These are phyloP conservation scores for Pachypanchax playfairii DNA, from an alignment of 2,113 vertebrate species.

Conservation along the genomic window DNA sequence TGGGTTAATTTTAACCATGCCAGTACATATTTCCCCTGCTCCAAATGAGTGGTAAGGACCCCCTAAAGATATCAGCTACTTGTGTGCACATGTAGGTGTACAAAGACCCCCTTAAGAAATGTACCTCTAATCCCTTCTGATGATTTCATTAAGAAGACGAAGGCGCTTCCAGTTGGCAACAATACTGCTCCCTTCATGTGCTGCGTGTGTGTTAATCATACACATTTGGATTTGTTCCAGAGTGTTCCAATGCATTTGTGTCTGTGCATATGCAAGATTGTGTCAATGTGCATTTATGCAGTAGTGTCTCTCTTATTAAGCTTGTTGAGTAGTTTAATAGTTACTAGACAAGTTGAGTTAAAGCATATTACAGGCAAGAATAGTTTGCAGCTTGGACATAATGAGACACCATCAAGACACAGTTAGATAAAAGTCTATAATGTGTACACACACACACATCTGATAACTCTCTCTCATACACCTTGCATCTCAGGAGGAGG, in stretches of 20 bases:
- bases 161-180: conserved; percentile 68
- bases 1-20: conserved; percentile 66
- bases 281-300: conserved; percentile 19
- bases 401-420: conserved; percentile 79
- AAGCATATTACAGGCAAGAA: conserved; percentile 78
- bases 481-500: conserved; percentile 64
- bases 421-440: conserved; percentile 66
- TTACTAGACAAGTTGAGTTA: conserved; percentile 80
- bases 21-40: conserved; percentile 49
- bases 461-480: conserved; percentile 16
- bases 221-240: conserved; percentile 49
- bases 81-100: conserved; percentile 32
- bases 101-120: conserved; percentile 67
- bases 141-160: conserved; percentile 72
- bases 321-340: conserved; percentile 71
- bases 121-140: conserved; percentile 69
- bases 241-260: conserved; percentile 28
- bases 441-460: conserved; percentile 26
- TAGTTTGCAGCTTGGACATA: conserved; percentile 78
- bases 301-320: conserved; percentile 5
- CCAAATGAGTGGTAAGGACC: conserved; percentile 46
- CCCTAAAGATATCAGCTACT: conserved; percentile 53
- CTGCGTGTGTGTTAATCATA: conserved; percentile 44
- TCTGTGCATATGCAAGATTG: conserved; percentile 21
- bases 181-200: conserved; percentile 56